Percentiles rank a stretch among this genome's conserved stretches.
Evolutionary conservation across 2,797 vertebrate species (phyloP).

Genomic region (Helicolenus hilgendorfi): DNA sequence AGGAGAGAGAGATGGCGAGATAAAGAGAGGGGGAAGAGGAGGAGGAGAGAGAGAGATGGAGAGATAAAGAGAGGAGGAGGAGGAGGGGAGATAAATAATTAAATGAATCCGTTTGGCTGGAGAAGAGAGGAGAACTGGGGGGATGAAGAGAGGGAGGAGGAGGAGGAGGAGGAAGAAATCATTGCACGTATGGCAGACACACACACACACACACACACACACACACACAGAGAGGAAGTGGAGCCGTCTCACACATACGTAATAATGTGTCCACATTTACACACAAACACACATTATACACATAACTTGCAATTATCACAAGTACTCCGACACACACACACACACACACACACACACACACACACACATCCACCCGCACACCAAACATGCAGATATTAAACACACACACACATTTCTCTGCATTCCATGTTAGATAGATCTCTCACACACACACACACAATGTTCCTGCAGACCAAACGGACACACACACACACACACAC

Average conservation of each 20-base stretch:
- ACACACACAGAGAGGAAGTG: constrained; percentile 30
- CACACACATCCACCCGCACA: constrained; percentile 1
- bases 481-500: constrained; percentile 3
- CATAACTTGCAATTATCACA: constrained; percentile 21
- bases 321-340: not conserved
- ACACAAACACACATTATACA: not conserved
- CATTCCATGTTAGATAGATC: not conserved
- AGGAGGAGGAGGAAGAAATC: constrained; percentile 41
- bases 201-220: constrained; percentile 23
- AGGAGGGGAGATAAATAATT: constrained; percentile 78
- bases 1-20: constrained; percentile 24
- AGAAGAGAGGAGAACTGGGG: constrained; percentile 8
- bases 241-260: constrained; percentile 57
- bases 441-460: not conserved
- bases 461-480: not conserved
- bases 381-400: not conserved
- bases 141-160: constrained; percentile 12
- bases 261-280: constrained; percentile 2
- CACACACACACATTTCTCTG: not conserved
- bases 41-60: not conserved
- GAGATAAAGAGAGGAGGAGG: not conserved
- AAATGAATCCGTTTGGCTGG: constrained; percentile 67
- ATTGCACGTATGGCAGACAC: not conserved
- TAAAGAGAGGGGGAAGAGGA: not conserved
- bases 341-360: not conserved